A percentile compares a stretch with the other conserved stretches of the same genome.
These are phyloP conservation scores for Philaethria dido DNA, from an alignment of 2,888 invertebrate genomes.

Conservation along the genomic window DNA sequence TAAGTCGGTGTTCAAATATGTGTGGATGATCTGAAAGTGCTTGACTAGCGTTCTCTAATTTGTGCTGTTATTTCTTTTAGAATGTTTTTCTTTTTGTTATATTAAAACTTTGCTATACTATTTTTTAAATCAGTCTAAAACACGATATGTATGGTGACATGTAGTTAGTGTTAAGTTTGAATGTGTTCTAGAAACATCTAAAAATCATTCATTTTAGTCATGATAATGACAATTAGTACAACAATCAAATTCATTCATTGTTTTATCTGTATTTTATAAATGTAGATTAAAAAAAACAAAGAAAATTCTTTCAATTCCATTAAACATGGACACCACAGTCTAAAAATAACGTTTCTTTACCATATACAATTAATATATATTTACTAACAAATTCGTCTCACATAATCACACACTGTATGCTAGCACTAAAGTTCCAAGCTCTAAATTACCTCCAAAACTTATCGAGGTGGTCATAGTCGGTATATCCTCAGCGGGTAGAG, in stretches of 20 bases:
- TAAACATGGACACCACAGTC: no score
- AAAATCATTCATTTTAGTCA: neutral
- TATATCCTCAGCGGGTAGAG: slow-evolving; percentile 26
- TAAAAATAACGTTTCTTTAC: neutral
- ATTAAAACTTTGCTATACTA: neutral
- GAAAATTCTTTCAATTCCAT: no score
- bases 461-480: slow-evolving; percentile 22
- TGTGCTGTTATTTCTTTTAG: neutral
- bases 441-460: slow-evolving; percentile 27
- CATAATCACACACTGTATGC: slow-evolving; percentile 3
- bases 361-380: neutral
- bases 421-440: slow-evolving; percentile 14
- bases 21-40: neutral
- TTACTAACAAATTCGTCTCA: neutral
- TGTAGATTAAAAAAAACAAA: no score
- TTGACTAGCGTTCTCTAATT: neutral
- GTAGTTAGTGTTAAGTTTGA: neutral
- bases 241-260: neutral
- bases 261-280: no score
- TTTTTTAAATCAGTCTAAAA: neutral
- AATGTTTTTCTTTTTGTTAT: neutral
- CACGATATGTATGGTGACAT: neutral
- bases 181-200: neutral
- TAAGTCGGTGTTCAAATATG: no score
- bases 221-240: neutral